Base-by-base conservation (phyloP, 1,140 invertebrate species). In the Drosophila bifasciata region DNA sequence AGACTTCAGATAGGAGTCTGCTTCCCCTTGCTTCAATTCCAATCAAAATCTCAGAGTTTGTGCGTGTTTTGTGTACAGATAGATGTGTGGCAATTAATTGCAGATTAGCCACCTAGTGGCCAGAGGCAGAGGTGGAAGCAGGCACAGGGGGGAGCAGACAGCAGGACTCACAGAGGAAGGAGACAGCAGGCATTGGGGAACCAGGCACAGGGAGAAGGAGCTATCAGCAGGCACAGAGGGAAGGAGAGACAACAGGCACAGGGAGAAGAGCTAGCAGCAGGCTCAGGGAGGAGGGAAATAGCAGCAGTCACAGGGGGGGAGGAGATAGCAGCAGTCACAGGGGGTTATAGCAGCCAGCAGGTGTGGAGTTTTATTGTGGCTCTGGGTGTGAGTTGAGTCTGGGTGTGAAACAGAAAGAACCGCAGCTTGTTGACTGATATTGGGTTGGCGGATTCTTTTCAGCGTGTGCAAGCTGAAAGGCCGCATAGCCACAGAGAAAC, bases 11-110 rank as follows among this genome's bases (percentile, higher is more conserved):
- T n/a, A n/a, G n/a, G 32, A 5, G 32, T 4, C 11, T 13, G 32
- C 16, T n/a, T 3, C n/a, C 16, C 25, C 28, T 6, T 1, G 32
- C 15, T 21, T 17, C 25, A 3, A 13, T 28, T 13, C 32, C 46
- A 36, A 49, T 46, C 36, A 5, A n/a, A 55, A 41, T 44, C 67
- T 44, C 67, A 50, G 51, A 43, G 55, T 32, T 56, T 55, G 78
- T 76, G 79, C 71, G 79, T 85, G 80, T 63, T 57, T 51, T 64
- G 80, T 76, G 53, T 79, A 76, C 72, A 79, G 81, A 85, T 80
- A 79, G 81, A 85, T 80, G 73, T 80, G 73, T 66, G 77, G 62
- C 81, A 80, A 80, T 85, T 85, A 85, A 85, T 86, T 85, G 76
- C 80, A 77, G 80, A 86, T 85, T 85, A 85, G 72, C 76, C 76